Percentiles rank a stretch among this genome's conserved stretches.
phyloP scores from a whole-genome alignment of 2,797 vertebrate genomes.

The Nannoperca australis region DNA sequence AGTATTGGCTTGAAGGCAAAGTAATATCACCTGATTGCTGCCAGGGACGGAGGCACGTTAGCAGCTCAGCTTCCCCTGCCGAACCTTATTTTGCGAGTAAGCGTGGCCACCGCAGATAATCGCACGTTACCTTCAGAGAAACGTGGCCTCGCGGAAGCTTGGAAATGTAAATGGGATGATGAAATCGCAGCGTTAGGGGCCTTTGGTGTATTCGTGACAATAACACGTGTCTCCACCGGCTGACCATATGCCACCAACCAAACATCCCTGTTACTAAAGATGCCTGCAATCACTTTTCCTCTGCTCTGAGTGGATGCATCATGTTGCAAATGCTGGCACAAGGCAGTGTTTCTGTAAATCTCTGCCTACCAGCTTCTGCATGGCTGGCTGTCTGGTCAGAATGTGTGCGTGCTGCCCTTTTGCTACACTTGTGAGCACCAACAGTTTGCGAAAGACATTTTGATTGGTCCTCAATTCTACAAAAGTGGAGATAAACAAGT shows the following conservation, averaged over 20 bases:
- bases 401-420: slow-evolving; percentile 18
- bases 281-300: slow-evolving; percentile 35
- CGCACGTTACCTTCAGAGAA: slow-evolving; percentile 40
- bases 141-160: slow-evolving; percentile 30
- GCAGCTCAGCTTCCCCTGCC: slow-evolving; percentile 6
- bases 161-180: slow-evolving; percentile 53
- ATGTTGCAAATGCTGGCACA: slow-evolving; percentile 54
- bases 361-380: slow-evolving; percentile 30
- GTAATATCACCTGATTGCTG: slow-evolving; percentile 41
- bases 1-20: slow-evolving; percentile 37
- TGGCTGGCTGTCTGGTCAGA: slow-evolving; percentile 34
- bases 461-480: not conserved
- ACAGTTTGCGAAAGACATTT: not conserved
- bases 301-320: slow-evolving; percentile 37
- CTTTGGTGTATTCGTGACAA: slow-evolving; percentile 55
- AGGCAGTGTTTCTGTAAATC: slow-evolving; percentile 42
- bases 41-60: slow-evolving; percentile 43
- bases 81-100: slow-evolving; percentile 38
- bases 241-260: slow-evolving; percentile 59
- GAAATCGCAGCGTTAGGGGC: slow-evolving; percentile 44
- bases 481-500: not conserved
- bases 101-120: slow-evolving; percentile 46
- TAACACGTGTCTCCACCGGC: slow-evolving; percentile 58
- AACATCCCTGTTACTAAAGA: slow-evolving; percentile 46
- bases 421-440: slow-evolving; percentile 6